Base-by-base conservation (phyloP, 2,888 invertebrate genomes). In the Norana najaformis region DNA sequence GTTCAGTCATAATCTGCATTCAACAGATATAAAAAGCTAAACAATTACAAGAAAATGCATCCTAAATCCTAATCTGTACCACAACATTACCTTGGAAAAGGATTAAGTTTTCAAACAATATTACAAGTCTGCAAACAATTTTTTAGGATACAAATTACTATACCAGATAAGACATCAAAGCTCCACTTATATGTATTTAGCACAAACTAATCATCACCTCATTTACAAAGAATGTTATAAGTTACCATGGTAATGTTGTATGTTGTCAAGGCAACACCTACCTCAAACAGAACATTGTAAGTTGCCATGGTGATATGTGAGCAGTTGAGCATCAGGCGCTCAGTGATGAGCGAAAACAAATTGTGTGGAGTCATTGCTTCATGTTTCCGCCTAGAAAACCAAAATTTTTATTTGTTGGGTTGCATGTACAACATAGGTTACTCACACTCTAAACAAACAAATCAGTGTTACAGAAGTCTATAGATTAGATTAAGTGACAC, bases 281-380 rank as follows among this genome's bases (percentile, higher is more conserved):
- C 96, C 96, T 99, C 99, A 96, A 98, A 99, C 89, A 99, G 96
- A 92, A 98, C 98, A 96, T 99, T 99, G 96, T 99, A 99, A 1
- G 98, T 98, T 89, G 98, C 97, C 95, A 99, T 96, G 89, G 98
- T 97, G 90, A 99, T 96, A 20, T 97, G 97, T 94, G 97, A 97
- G 94, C 98, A 97, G 94, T 98, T 97, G 90, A 98, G 95, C 93
- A 98, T 96, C 93, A 99, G 96, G 92, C 99, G 96, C 94, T 98
- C 98, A 69, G 98, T 98, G 93, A 99, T 96, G 93, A 99, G 96
- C 39, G 99, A 98, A 96, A 99, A 99, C 94, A 99, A 96, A 96
- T 99, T 99, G 96, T 98, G 97, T 2, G 99, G 98, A 92, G 98
- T 98, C 98, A 99, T 98, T 90, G 99, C 98, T 95, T 99, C 99